Percentiles rank a stretch among this genome's conserved stretches.
These are phyloP conservation scores for Nerophis lumbriciformis DNA, from an alignment of 2,113 vertebrate species.

Conservation along the genomic window DNA sequence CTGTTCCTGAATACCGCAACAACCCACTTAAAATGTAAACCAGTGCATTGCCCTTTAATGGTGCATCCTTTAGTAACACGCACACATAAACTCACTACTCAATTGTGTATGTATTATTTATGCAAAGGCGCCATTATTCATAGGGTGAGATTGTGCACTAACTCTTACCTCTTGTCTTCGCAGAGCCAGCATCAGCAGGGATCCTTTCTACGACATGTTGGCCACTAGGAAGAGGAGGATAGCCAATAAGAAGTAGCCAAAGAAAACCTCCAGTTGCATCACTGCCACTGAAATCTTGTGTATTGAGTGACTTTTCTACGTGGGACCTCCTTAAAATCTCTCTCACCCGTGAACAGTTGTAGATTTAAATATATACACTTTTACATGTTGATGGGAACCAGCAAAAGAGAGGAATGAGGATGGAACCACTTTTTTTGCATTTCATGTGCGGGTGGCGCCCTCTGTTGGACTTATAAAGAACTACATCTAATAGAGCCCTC, in stretches of 20 bases:
- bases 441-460: neutral
- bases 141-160: too few species aligned
- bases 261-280: constrained; percentile 23
- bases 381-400: too few species aligned
- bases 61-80: neutral
- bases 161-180: constrained; percentile 8
- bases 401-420: neutral
- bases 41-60: neutral
- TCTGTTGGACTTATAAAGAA: constrained; percentile 29
- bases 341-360: neutral
- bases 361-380: neutral
- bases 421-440: neutral
- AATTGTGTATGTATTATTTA: neutral
- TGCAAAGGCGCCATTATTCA: neutral
- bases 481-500: constrained; percentile 29
- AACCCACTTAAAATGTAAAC: constrained; percentile 31
- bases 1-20: constrained; percentile 23
- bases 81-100: neutral
- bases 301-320: neutral
- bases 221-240: constrained; percentile 94
- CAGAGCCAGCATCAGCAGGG: constrained; percentile 97
- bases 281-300: constrained; percentile 1
- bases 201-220: constrained; percentile 98
- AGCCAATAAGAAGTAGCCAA: constrained; percentile 88
- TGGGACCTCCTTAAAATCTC: neutral